Conservation (phyloP, 2,888 invertebrate species). For the Periphyllus acericola region DNA sequence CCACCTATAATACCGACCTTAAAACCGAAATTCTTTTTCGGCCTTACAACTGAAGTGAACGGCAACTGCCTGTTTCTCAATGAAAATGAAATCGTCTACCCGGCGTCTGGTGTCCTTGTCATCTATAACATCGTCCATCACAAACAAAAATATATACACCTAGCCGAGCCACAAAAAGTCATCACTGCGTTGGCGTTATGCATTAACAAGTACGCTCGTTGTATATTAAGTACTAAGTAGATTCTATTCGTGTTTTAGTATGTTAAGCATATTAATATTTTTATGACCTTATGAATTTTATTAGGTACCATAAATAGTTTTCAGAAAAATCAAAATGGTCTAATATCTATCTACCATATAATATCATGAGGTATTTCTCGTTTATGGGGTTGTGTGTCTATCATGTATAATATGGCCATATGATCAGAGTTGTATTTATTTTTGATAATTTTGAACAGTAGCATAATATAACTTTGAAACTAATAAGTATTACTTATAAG, state of each 20-base stretch:
- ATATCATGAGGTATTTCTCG: no score
- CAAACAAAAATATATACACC: conserved; percentile 78
- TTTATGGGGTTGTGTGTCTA: no score
- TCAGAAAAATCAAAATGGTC: background rate
- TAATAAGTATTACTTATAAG: no score
- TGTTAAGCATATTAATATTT: background rate
- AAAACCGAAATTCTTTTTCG: conserved; percentile 55
- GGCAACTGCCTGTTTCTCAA: conserved; percentile 49
- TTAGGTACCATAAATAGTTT: background rate
- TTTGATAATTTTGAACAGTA: no score
- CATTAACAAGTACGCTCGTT: conserved; percentile 73
- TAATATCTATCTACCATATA: no score
- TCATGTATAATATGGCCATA: no score
- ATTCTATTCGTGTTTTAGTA: background rate
- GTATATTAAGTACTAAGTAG: background rate
- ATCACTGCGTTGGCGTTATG: conserved; percentile 73
- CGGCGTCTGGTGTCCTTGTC: conserved; percentile 80
- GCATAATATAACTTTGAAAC: no score
- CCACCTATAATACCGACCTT: conserved; percentile 27
- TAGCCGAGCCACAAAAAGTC: conserved; percentile 75
- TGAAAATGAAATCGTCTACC: conserved; percentile 82
- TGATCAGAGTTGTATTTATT: no score
- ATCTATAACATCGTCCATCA: conserved; percentile 79
- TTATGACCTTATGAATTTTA: background rate
- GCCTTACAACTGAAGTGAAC: conserved; percentile 45